Base-by-base conservation (phyloP, 2,888 invertebrate species). In the Shargacucullia verbasci region DNA sequence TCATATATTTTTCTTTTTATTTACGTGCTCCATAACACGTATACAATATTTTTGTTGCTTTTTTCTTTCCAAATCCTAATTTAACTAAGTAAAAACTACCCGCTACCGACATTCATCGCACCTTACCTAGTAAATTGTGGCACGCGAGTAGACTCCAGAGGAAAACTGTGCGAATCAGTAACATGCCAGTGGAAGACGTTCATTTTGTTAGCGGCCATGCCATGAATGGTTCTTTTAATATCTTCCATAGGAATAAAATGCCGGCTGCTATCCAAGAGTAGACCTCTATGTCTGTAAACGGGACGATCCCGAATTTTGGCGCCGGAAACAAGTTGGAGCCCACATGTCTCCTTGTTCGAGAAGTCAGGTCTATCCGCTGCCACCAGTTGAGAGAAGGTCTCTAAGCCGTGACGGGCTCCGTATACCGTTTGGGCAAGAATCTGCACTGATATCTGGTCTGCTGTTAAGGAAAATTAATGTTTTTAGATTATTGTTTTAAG, bases 101-200 rank as follows among this genome's bases (percentile, higher is more conserved):
- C n/a, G n/a, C n/a, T n/a, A n/a, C n/a, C n/a, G n/a, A n/a, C n/a
- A 20, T 20, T 4, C 20, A 20, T 2, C 20, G 20, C 9, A 9
- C 13, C 9, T 37, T 37, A 97, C 95, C 95, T 95, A 1, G 97
- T 95, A 90, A 98, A 95, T 77, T 96, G 95, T 0, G 97, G 97
- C 14, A 97, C 95, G 37, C 96, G 94, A n/a, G 94, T 94, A 0
- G 97, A 96, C 79, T 97, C 96, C 79, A 98, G 94, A 0, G 99
- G 99, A 88, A 99, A 99, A 77, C 98, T 98, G 73, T 99, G 98
- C 0, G 98, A 96, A 87, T 99, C 99, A 0, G 97, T 97, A 0
- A 96, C 96, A 83, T 98, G 98, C 98, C 99, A 99, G 83, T 99
- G 99, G 40, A 99, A 95, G 0, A 98, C 97, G 83, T 99, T 99